These are phyloP conservation scores for Stichodactyla helianthus DNA, from an alignment of 64 coral and sea anemone species.

Conservation along the genomic window DNA sequence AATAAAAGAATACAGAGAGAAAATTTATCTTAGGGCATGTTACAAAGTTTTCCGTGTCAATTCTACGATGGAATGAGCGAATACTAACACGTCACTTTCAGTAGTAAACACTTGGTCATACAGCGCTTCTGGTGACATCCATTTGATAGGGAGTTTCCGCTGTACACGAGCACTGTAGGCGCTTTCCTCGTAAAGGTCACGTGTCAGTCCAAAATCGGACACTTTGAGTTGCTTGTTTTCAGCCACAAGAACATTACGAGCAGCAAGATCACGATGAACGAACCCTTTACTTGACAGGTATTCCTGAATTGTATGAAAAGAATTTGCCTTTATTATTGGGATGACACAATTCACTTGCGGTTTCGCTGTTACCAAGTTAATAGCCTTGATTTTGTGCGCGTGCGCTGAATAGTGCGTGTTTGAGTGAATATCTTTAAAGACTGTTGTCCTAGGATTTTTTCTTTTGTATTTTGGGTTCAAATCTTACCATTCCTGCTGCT, in stretches of 20 bases:
- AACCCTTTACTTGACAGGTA: constrained; percentile 41
- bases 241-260: constrained; percentile 49
- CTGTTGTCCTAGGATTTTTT: too few species aligned
- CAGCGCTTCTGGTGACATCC: constrained; percentile 40
- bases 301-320: constrained; percentile 18
- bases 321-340: neutral
- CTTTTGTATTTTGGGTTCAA: too few species aligned
- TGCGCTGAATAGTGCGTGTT: too few species aligned
- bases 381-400: too few species aligned
- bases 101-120: constrained; percentile 29
- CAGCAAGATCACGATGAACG: constrained; percentile 56
- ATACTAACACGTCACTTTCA: constrained; percentile 35
- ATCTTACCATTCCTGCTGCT: constrained; percentile 21
- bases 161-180: constrained; percentile 20
- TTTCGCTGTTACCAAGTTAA: too few species aligned
- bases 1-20: neutral
- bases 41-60: too few species aligned
- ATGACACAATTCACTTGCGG: too few species aligned
- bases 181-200: constrained; percentile 27
- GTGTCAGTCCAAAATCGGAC: constrained; percentile 26
- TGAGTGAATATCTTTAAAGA: too few species aligned
- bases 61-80: neutral
- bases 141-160: constrained; percentile 40
- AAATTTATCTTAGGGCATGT: too few species aligned
- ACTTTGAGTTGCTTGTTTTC: constrained; percentile 46